These are phyloP conservation scores for Zapus hudsonius DNA, from an alignment of 2,113 vertebrate genomes.

Conservation along the genomic window DNA sequence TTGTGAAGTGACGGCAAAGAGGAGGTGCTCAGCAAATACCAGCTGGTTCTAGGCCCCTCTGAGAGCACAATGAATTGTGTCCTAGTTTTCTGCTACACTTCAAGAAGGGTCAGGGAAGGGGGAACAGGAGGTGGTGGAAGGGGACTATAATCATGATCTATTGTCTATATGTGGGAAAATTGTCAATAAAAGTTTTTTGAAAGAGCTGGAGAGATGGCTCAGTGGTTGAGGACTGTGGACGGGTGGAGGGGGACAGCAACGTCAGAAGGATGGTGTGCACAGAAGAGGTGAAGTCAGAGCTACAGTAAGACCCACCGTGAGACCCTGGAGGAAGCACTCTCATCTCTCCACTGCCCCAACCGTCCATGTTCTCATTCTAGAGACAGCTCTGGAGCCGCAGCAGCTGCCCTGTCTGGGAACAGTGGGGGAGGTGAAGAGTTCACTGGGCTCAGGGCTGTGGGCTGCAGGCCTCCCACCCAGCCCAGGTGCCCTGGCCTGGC, in stretches of 20 bases:
- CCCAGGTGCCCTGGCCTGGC: conserved; percentile 69
- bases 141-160: no score
- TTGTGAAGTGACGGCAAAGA: background rate
- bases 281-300: background rate
- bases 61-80: background rate
- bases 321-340: background rate
- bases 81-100: background rate
- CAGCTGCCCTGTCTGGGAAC: conserved; percentile 47
- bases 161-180: no score
- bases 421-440: conserved; percentile 81
- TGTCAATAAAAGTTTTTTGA: no score
- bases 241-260: background rate
- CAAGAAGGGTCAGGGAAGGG: no score
- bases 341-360: background rate
- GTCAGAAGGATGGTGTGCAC: background rate
- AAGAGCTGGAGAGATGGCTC: no score
- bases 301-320: background rate
- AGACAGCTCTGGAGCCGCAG: conserved; percentile 4
- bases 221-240: background rate
- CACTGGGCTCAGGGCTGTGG: conserved; percentile 64
- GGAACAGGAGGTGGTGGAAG: no score
- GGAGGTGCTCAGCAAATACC: background rate
- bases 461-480: conserved; percentile 68
- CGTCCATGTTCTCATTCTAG: conserved; percentile 28
- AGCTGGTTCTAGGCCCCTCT: background rate